These are phyloP conservation scores for Tetragonisca angustula DNA, from an alignment of 2,888 invertebrate species.

Conservation along the genomic window DNA sequence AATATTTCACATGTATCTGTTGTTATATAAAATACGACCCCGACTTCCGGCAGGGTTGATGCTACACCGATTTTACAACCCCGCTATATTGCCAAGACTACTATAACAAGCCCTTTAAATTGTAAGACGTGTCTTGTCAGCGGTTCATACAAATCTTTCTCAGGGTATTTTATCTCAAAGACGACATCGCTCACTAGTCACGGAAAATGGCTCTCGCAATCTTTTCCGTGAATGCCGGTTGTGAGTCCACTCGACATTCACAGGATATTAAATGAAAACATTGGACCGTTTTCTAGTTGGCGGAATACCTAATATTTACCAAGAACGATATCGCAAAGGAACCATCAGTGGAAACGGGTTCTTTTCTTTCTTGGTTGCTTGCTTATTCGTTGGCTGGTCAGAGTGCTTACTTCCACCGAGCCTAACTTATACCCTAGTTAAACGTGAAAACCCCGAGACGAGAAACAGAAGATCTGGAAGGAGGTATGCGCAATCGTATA, in stretches of 20 bases:
- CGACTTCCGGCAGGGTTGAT: neutral
- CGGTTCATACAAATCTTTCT: constrained; percentile 58
- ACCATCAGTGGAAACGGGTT: constrained; percentile 75
- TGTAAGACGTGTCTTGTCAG: constrained; percentile 54
- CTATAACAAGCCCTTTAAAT: constrained; percentile 53
- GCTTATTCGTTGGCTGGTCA: constrained; percentile 8
- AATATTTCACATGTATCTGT: neutral
- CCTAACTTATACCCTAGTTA: constrained; percentile 44
- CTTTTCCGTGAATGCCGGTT: constrained; percentile 78
- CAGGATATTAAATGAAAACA: constrained; percentile 83
- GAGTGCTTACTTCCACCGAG: constrained; percentile 25
- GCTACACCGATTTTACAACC: neutral
- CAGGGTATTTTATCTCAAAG: constrained; percentile 79
- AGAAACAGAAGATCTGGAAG: constrained; percentile 6
- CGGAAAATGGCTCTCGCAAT: constrained; percentile 83
- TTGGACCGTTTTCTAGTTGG: constrained; percentile 71
- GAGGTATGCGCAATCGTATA: constrained; percentile 60
- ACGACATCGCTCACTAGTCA: constrained; percentile 81
- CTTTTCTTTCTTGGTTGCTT: constrained; percentile 37
- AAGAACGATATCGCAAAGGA: constrained; percentile 81
- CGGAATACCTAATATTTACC: constrained; percentile 81
- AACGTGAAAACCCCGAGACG: constrained; percentile 44
- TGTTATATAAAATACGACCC: too few relatives aligned
- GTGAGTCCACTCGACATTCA: constrained; percentile 76
- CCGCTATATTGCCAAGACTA: neutral